Base-by-base conservation (phyloP, 2,888 invertebrate genomes). In the Drosophila longiperda region DNA sequence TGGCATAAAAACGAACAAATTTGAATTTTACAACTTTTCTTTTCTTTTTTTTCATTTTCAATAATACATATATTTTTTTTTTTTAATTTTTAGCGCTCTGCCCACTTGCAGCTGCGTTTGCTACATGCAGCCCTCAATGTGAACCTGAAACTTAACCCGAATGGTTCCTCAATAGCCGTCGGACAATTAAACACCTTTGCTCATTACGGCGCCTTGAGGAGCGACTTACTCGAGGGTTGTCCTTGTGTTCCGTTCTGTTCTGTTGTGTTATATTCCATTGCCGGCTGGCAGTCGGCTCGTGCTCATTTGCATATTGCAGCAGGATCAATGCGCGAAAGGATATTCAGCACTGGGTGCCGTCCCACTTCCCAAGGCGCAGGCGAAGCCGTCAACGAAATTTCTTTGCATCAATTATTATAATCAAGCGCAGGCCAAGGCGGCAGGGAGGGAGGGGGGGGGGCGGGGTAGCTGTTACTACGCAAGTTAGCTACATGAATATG, bases 151-250 rank as follows among this genome's bases (percentile, higher is more conserved):
- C 57, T 7, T 38, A 73, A 34, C 32, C 49, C 54, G 48, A 69
- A 42, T 38, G 50, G 68, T 61, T 61, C 11, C 64, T 66, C 75
- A 65, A 61, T 67, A 61, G 60, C 58, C 63, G 63, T 67, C 53
- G 73, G 74, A 89, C 87, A 86, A 86, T 86, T 87, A 86, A 86
- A 85, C 87, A 89, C 85, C 85, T 87, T 82, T 81, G 83, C 89
- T 83, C 78, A 88, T 88, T 88, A 86, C 74, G 53, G 58, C 52
- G 65, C 29, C 65, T 54, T 66, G 55, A 66, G 26, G 74, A 78
- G 85, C 45, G 45, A 3, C 45, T 20, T 7, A 15, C 45, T 45
- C 20, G 45, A 45, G 45, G 82, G 82, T 81, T 75, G 84, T 64
- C 72, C 49, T 34, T 40, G 62, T 54, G 38, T 38, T 36, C 36